Evolutionary conservation across 1,140 invertebrate genomes (phyloP).

Genomic region (Cydia fagiglandana): DNA sequence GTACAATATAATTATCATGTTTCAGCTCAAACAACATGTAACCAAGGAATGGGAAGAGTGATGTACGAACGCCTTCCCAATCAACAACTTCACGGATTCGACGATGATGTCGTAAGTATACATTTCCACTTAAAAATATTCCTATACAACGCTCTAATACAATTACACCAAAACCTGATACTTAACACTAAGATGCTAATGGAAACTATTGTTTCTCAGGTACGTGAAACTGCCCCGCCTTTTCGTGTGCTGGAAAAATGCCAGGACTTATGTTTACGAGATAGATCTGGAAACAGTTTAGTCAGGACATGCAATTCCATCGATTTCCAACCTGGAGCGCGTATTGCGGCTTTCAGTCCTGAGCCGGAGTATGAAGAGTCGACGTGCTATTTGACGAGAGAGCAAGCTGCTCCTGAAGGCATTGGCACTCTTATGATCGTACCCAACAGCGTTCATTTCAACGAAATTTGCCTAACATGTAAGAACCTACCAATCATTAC

Average conservation of each 20-base stretch:
- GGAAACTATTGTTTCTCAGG: conserved; percentile 67
- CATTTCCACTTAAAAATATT: conserved; percentile 14
- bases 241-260: conserved; percentile 92
- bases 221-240: conserved; percentile 88
- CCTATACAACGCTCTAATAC: neutral
- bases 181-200: neutral
- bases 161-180: neutral
- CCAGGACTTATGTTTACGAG: conserved; percentile 90
- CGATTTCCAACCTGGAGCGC: conserved; percentile 92
- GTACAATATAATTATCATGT: conserved; percentile 36
- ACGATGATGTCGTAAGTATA: conserved; percentile 89
- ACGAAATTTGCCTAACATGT: conserved; percentile 94
- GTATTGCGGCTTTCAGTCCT: conserved; percentile 89
- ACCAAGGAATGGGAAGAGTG: conserved; percentile 90
- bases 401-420: conserved; percentile 90
- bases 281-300: conserved; percentile 89
- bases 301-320: conserved; percentile 91
- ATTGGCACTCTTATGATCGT: conserved; percentile 91
- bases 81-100: conserved; percentile 92
- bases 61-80: conserved; percentile 93
- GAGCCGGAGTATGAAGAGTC: conserved; percentile 93
- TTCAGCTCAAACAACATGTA: conserved; percentile 93
- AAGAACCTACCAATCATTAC: conserved; percentile 61
- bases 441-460: conserved; percentile 92
- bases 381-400: conserved; percentile 91